Evolutionary conservation across 2,888 invertebrate species (phyloP), one percentile per base, ranked within the genome.

Genomic region (Folsomia manolachei): DNA sequence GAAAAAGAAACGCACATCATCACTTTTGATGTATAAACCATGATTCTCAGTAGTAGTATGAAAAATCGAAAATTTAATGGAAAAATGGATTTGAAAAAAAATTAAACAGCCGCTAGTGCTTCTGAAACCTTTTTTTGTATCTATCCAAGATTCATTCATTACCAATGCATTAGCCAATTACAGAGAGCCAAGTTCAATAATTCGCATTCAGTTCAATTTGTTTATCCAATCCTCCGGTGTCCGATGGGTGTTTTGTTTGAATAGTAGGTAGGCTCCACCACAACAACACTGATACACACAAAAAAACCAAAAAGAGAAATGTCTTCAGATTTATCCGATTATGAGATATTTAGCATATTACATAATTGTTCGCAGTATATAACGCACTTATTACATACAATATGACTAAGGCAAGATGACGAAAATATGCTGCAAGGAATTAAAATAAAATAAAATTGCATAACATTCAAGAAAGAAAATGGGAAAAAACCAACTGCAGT

Each of bases 251-350:
- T 80, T 75, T 75, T 77, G 72, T 69, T 64, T 70, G n/a, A n/a
- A n/a, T n/a, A n/a, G n/a, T n/a, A n/a, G 74, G 78, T 21, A 77
- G 78, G 79, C 78, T 78, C 78, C 79, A 51, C 79, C 80, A 80
- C 77, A 79, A 80, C 78, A 79, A 80, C 79, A 79, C 80, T 80
- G 80, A 80, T 78, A 80, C 77, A 80, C 79, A 80, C 75, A 80
- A 80, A 79, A 79, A 79, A 80, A 70, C 79, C 72, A 79, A 79
- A n/a, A 80, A 80, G 79, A 80, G 78, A 80, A 75, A 75, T 79
- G 77, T 75, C 75, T 77, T 77, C 76, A 77, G 71, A 79, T 75
- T 76, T 73, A 70, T 70, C 71, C 71, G 65, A 75, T 56, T 27
- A 62, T 56, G 56, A 56, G 56, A 56, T 19, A 56, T 56, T 56